phyloP scores from a whole-genome alignment of 1,140 invertebrate genomes.

The Neelides sp. region DNA sequence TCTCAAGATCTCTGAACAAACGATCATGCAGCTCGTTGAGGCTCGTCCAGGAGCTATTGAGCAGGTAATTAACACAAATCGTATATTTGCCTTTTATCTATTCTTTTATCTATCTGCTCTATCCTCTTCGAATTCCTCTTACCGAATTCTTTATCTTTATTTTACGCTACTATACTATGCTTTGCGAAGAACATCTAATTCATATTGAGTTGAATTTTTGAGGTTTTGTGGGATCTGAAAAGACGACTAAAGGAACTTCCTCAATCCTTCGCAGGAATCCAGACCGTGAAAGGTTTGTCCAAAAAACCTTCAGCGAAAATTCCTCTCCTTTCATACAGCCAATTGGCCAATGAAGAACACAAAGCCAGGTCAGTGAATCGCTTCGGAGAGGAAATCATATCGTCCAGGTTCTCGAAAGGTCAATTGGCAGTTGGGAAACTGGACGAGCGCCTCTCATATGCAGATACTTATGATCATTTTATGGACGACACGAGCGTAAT shows the following conservation, averaged over 20 bases:
- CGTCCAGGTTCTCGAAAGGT: background rate
- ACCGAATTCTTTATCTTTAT: background rate
- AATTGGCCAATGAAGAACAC: background rate
- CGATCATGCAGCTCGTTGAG: constrained; percentile 13
- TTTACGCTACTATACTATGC: background rate
- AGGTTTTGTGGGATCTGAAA: constrained; percentile 19
- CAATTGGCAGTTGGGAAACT: background rate
- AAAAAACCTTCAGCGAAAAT: too few relatives aligned
- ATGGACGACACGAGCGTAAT: background rate
- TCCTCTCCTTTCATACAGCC: background rate
- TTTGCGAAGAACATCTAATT: background rate
- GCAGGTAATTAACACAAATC: constrained; percentile 13
- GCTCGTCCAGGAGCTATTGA: constrained; percentile 23
- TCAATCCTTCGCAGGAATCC: background rate
- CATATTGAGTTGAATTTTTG: background rate
- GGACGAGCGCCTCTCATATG: background rate
- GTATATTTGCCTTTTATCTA: too few relatives aligned
- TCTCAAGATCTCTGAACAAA: constrained; percentile 15
- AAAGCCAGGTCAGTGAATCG: background rate
- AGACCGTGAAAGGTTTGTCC: too few relatives aligned
- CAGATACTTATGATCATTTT: background rate
- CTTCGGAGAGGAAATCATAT: background rate
- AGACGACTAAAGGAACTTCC: constrained; percentile 6
- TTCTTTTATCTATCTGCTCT: background rate
- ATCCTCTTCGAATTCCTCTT: background rate